Base-by-base conservation (phyloP, 2,888 invertebrate species). In the Spilosoma lubricipeda region DNA sequence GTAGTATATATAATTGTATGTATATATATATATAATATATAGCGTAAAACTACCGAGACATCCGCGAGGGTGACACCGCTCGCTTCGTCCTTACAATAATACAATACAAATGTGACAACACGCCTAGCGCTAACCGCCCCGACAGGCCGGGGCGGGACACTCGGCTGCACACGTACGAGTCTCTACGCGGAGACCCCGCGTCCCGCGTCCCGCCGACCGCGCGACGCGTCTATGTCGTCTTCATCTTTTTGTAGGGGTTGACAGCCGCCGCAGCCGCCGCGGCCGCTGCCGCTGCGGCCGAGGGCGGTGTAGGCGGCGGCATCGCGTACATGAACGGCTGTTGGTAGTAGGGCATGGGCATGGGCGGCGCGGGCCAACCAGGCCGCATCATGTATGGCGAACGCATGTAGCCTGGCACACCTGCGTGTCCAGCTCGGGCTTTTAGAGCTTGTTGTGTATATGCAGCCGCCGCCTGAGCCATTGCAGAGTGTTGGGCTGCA, bases 241-340 rank as follows among this genome's bases (percentile, higher is more conserved):
- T 98, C 97, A 98, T 97, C 96, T 98, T 98, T 96, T 98, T 98
- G 95, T 98, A 98, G 76, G 98, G 98, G 92, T 98, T 98, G 91
- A 98, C 96, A 70, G 93, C 93, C 77, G 93, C 92, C 77, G 94
- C 93, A 63, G 94, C 93, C 78, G 93, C 91, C 77, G 91, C 90
- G 48, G 92, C 92, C 77, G 93, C 92, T 74, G 94, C 93, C 73
- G 94, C 92, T 89, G 93, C 91, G 80, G 91, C 93, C 89, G 86
- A 92, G 88, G 88, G 95, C 89, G 88, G 93, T 91, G 92, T 91
- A 86, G 92, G 96, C 91, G 90, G 96, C 89, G 89, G 96, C 95
- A 93, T 93, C 90, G 93, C 94, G 92, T 94, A 96, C 95, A 95
- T 93, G 93, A 94, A 91, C 89, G 91, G 93, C 89, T 95, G 94